Percentiles rank a stretch among this genome's conserved stretches.
Evolutionary conservation across 2,888 invertebrate genomes (phyloP).

Genomic region (Rutpela maculata): DNA sequence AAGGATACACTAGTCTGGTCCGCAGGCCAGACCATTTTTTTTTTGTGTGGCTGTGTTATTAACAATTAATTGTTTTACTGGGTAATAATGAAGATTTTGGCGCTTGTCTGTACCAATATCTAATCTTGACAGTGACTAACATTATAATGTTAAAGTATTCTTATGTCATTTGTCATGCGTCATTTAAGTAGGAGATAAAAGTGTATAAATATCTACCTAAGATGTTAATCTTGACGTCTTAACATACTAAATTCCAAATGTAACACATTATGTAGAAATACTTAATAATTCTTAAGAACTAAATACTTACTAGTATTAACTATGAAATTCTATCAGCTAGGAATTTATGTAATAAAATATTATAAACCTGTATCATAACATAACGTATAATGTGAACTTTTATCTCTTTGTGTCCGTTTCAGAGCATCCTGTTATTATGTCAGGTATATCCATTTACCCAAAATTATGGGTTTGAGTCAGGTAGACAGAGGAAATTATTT

Average conservation of each 20-base stretch:
- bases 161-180: conserved; percentile 4
- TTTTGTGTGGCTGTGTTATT: no score
- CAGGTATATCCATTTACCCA: conserved; percentile 17
- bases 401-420: background rate
- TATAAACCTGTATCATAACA: background rate
- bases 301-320: background rate
- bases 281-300: background rate
- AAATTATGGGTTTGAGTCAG: conserved; percentile 14
- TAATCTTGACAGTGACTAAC: background rate
- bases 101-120: background rate
- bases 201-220: background rate
- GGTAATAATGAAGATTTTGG: no score
- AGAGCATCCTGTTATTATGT: background rate
- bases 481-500: background rate
- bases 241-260: background rate
- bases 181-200: conserved; percentile 12
- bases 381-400: background rate
- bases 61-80: no score
- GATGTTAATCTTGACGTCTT: conserved; percentile 20
- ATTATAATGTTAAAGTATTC: conserved; percentile 8
- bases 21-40: no score
- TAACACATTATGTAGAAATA: conserved; percentile 1
- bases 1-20: no score
- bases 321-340: background rate
- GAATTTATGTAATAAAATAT: background rate